Conservation (phyloP, 2,888 invertebrate species). For the Allophyes oxyacanthae region DNA sequence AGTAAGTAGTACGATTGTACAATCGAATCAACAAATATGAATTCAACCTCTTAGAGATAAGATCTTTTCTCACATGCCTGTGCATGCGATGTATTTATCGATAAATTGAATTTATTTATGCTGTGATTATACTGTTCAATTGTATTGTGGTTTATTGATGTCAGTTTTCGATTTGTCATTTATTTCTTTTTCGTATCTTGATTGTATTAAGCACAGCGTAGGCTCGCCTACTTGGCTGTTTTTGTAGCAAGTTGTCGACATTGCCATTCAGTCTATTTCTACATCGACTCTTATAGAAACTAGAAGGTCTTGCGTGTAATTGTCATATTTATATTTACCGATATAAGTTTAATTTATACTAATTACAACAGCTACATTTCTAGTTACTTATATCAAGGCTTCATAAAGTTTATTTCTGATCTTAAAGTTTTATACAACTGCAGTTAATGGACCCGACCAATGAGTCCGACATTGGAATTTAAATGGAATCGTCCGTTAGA, state of each 20-base stretch:
- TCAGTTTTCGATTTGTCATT: constrained; percentile 67
- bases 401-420: constrained; percentile 16
- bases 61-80: constrained; percentile 66
- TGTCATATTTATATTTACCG: constrained; percentile 11
- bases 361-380: constrained; percentile 15
- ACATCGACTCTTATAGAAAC: constrained; percentile 26
- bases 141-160: constrained; percentile 72
- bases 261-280: constrained; percentile 40
- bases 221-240: constrained; percentile 32
- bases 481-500: constrained; percentile 55
- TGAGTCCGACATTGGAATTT: constrained; percentile 50
- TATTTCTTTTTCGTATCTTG: constrained; percentile 53
- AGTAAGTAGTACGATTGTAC: constrained; percentile 71
- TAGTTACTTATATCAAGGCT: constrained; percentile 5
- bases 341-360: constrained; percentile 10
- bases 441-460: constrained; percentile 17
- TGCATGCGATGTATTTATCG: constrained; percentile 60
- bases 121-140: constrained; percentile 62
- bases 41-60: constrained; percentile 63
- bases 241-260: constrained; percentile 48
- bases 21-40: constrained; percentile 64
- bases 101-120: constrained; percentile 66
- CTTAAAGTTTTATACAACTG: constrained; percentile 19
- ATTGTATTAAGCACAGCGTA: constrained; percentile 21
- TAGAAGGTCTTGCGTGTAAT: constrained; percentile 26